Evolutionary conservation across 1,140 invertebrate species (phyloP), one percentile per base, ranked within the genome.

Genomic region (Calephelis virginiensis): DNA sequence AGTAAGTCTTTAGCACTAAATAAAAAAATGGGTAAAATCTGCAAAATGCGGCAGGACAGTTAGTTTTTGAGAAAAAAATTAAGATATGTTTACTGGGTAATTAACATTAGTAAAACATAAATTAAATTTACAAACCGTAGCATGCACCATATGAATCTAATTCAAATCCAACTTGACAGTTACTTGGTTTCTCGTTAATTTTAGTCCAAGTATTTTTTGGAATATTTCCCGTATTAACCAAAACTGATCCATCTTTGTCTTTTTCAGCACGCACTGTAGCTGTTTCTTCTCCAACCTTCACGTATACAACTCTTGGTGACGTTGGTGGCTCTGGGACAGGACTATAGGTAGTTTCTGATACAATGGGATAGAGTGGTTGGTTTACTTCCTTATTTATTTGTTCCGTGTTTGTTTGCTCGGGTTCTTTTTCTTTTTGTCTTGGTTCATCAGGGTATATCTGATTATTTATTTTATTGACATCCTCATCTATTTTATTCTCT

Each of bases 101-200:
- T n/a, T n/a, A n/a, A n/a, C n/a, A n/a, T n/a, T n/a, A n/a, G n/a
- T n/a, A n/a, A n/a, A n/a, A n/a, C n/a, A 5, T n/a, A 8, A 40
- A 6, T 11, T 47, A 47, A 38, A 61, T 64, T 49, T 53, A 70
- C 80, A 74, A 74, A 92, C 91, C 91, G 66, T 81, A 77, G 70
- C 91, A 92, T 66, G 80, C 81, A 45, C 86, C 87, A 64, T 76
- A 86, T 2, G 74, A 63, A 77, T 91, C 90, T 78, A 84, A 83
- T 71, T 86, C 80, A 93, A 93, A 93, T 87, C 96, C 91, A 66
- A 74, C 70, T 74, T 94, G 72, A 84, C 86, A 91, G 69, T 85
- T 67, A 9, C 66, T 61, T 7, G 85, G 86, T 63, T 68, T 82
- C 17, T 70, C 70, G 53, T 79, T 73, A 13, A 89, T 72, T 62